Evolutionary conservation across 2,797 vertebrate genomes (phyloP).

Genomic region (Gallinago stenura): DNA sequence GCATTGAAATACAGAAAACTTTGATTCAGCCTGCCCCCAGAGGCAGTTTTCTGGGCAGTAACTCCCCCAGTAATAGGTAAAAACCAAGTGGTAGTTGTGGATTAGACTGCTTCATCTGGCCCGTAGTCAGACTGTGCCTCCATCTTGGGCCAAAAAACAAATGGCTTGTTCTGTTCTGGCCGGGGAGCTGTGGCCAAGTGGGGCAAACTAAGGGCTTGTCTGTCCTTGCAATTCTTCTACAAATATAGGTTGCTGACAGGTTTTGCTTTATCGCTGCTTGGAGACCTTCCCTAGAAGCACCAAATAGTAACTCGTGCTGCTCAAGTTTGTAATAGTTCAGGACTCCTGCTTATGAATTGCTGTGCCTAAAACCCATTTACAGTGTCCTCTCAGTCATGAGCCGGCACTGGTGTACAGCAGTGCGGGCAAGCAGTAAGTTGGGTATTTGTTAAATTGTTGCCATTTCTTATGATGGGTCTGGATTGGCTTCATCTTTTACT

Average conservation of each 20-base stretch:
- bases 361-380: background rate
- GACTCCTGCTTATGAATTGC: background rate
- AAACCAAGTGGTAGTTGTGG: background rate
- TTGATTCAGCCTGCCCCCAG: background rate
- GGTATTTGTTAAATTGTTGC: background rate
- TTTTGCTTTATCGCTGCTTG: background rate
- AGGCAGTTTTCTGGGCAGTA: background rate
- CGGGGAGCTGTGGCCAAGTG: background rate
- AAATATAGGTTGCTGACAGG: background rate
- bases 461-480: background rate
- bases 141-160: background rate
- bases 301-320: background rate
- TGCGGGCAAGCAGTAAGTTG: background rate
- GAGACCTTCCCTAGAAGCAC: background rate
- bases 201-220: background rate
- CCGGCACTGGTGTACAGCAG: background rate
- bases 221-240: background rate
- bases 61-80: background rate
- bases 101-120: background rate
- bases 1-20: background rate
- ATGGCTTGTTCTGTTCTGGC: background rate
- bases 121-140: background rate
- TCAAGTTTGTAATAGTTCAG: background rate
- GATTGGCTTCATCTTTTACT: background rate
- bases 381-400: background rate